A percentile compares a stretch with the other conserved stretches of the same genome.
Evolutionary conservation across 2,888 invertebrate species (phyloP).

Genomic region (Mesopsocus fuscifrons): DNA sequence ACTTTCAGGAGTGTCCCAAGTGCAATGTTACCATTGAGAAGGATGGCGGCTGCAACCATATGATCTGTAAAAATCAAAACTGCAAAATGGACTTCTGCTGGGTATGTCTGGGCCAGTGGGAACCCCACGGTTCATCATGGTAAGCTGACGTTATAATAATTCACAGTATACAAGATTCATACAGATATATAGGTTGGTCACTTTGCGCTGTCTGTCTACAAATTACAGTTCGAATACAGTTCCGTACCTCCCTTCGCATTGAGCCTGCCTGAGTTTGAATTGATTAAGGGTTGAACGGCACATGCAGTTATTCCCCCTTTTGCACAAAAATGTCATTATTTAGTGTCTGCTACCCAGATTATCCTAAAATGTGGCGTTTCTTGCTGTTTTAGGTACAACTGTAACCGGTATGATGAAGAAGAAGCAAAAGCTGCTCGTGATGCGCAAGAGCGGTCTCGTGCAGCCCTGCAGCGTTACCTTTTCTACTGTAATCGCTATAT

Average conservation of each 20-base stretch:
- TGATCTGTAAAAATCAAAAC: conserved; percentile 97
- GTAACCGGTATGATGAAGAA: conserved; percentile 93
- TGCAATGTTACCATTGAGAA: conserved; percentile 95
- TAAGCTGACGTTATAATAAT: conserved; percentile 18
- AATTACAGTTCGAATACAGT: too few species aligned
- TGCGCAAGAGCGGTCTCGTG: conserved; percentile 85
- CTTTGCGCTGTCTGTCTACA: too few species aligned
- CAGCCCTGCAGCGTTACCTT: conserved; percentile 87
- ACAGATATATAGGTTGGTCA: too few species aligned
- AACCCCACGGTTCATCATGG: conserved; percentile 96
- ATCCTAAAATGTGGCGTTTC: too few species aligned
- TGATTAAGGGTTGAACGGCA: too few species aligned
- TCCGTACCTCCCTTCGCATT: too few species aligned
- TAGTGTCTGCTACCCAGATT: too few species aligned
- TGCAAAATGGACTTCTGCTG: conserved; percentile 98
- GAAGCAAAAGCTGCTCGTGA: conserved; percentile 92
- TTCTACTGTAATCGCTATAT: conserved; percentile 98
- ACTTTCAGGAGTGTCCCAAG: conserved; percentile 88
- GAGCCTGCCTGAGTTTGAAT: too few species aligned
- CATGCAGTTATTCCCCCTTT: too few species aligned
- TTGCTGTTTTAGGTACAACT: conserved; percentile 50
- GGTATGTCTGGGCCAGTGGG: conserved; percentile 98
- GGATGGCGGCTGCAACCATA: conserved; percentile 98
- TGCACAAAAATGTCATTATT: too few species aligned
- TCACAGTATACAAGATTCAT: too few species aligned